Conservation (phyloP, 2,888 invertebrate species). For the Eilema depressum region DNA sequence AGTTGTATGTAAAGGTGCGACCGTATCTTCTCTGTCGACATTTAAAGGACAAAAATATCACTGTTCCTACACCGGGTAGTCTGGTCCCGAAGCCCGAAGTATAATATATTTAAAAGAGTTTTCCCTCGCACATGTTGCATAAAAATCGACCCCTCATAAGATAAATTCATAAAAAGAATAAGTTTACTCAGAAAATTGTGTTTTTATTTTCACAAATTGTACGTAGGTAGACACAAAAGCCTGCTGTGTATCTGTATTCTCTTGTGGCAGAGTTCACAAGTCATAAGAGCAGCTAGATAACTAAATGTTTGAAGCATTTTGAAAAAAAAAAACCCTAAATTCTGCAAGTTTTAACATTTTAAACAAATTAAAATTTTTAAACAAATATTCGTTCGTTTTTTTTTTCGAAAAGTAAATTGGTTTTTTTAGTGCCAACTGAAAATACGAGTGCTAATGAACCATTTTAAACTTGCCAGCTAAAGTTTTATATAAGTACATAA, state of each 20-base stretch:
- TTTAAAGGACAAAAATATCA: not conserved
- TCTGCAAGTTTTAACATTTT: not conserved
- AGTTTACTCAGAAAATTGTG: not conserved
- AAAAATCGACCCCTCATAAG: not conserved
- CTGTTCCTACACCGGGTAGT: not conserved
- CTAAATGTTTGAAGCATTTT: conserved; percentile 14
- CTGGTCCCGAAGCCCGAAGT: not conserved
- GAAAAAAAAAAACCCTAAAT: not conserved
- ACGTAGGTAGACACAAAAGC: not conserved
- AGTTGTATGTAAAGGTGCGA: too few relatives aligned
- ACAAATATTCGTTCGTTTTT: not conserved
- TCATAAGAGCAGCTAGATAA: conserved; percentile 21
- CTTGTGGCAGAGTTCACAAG: conserved; percentile 15
- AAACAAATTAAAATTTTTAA: not conserved
- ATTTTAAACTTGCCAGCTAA: not conserved
- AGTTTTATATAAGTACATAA: not conserved
- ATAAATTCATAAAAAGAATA: conserved; percentile 3
- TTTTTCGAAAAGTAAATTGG: not conserved
- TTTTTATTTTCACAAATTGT: conserved; percentile 4
- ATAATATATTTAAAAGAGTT: not conserved
- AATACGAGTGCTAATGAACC: not conserved
- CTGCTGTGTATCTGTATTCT: conserved; percentile 10
- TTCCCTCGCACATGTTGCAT: conserved; percentile 1
- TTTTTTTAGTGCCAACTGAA: not conserved
- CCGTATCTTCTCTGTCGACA: too few relatives aligned